Evolutionary conservation across 2,797 vertebrate species (phyloP), one percentile per base, ranked within the genome.

Genomic region (Gobionotothen gibberifrons): DNA sequence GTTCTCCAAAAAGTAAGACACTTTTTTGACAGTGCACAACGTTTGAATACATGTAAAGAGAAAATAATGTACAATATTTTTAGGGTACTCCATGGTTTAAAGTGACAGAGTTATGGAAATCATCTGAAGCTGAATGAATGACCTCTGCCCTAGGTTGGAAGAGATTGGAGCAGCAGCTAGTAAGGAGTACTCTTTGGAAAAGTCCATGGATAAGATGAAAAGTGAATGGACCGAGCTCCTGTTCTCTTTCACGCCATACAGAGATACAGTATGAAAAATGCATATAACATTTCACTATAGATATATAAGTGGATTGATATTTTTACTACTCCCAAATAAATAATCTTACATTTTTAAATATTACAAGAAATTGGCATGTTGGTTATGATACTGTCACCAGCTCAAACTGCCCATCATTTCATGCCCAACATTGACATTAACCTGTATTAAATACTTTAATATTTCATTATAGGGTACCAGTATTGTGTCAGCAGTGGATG

Each of bases 121-220:
- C 14, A 26, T 42, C 3, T 22, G 14, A 49, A 53, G 13, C 4
- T 44, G 14, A 65, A 65, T 32, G 2, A 0, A 15, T 39, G 19
- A 19, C n/a, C 40, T 80, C 15, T 75, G 6, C 36, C 15, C 3
- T 81, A 99, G 97, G 75, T 52, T 99, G 81, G 96, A 98, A 75
- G 95, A 96, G 65, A 92, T 99, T 29, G 93, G 96, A 60, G 95
- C 93, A 12, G 76, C 94, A 3, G 97, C 97, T 66, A 97, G 95
- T 90, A 98, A 99, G 72, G 98, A 99, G 65, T 94, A 95, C 81
- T 96, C 97, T 36, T 87, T 98, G 53, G 96, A 97, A 88, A 97
- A 96, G 83, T 92, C 96, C 53, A 59, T 99, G 92, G 95, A 96
- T 32, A 97, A 97, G 84, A 98, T 99, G 97, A 96, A 95, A 87